These are phyloP conservation scores for Sthenelais limicola DNA, from an alignment of 2,888 invertebrate species.

Conservation along the genomic window DNA sequence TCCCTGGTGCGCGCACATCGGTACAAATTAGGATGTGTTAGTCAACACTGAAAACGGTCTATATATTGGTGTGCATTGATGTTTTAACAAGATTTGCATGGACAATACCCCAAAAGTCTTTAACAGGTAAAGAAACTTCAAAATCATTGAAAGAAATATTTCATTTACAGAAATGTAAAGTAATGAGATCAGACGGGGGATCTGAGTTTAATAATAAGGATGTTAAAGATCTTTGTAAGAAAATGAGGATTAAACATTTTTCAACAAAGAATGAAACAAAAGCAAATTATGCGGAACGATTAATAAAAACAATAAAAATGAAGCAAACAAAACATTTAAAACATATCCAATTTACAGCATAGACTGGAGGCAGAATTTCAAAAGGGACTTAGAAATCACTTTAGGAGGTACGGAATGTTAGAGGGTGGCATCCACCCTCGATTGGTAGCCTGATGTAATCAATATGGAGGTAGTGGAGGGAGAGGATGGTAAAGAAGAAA, in stretches of 20 bases:
- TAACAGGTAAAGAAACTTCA: neutral
- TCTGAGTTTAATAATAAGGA: neutral
- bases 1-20: too few relatives aligned
- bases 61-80: neutral
- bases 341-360: neutral
- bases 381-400: too few relatives aligned
- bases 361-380: neutral
- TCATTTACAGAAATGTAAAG: too few relatives aligned
- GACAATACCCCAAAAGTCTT: neutral
- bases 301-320: neutral
- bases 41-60: too few relatives aligned
- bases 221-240: neutral
- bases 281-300: neutral
- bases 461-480: neutral
- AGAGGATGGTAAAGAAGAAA: neutral
- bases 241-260: neutral
- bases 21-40: too few relatives aligned
- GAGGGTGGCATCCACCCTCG: too few relatives aligned
- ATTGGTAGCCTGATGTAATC: too few relatives aligned
- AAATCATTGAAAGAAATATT: neutral
- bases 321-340: neutral
- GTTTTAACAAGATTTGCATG: neutral
- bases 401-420: too few relatives aligned
- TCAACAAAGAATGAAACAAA: neutral
- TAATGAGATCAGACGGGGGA: too few relatives aligned